These are phyloP conservation scores for Gouania willdenowi DNA, from an alignment of 2,797 vertebrate genomes.

Conservation along the genomic window DNA sequence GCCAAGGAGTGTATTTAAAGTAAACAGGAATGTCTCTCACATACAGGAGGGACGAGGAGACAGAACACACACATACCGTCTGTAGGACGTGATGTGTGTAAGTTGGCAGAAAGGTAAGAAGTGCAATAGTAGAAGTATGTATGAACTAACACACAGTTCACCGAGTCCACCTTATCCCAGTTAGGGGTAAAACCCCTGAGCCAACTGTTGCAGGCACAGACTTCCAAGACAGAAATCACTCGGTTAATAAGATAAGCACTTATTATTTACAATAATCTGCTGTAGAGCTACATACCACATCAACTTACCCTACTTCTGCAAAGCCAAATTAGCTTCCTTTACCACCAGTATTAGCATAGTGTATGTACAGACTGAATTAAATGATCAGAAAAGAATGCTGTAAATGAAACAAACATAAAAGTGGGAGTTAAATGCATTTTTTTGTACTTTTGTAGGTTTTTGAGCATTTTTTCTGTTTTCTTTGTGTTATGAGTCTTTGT, in stretches of 20 bases:
- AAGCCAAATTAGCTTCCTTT: slow-evolving; percentile 20
- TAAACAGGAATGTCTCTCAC: slow-evolving; percentile 32
- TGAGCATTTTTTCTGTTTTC: too few relatives aligned
- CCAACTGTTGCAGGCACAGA: slow-evolving; percentile 18
- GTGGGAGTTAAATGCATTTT: too few relatives aligned
- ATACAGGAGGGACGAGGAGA: slow-evolving; percentile 26
- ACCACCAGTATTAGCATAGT: slow-evolving; percentile 21
- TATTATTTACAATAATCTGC: slow-evolving; percentile 40
- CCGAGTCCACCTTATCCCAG: slow-evolving; percentile 20
- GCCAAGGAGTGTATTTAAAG: slow-evolving; percentile 27
- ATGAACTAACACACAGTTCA: slow-evolving; percentile 24
- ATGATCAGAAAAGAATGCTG: neutral
- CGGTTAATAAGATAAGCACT: slow-evolving; percentile 41
- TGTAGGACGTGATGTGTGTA: slow-evolving; percentile 25
- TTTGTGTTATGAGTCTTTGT: too few relatives aligned
- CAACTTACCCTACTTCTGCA: slow-evolving; percentile 33
- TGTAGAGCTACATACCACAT: slow-evolving; percentile 31
- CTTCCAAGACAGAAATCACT: slow-evolving; percentile 47
- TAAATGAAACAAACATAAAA: neutral
- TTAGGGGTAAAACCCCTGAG: slow-evolving; percentile 12
- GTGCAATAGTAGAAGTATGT: slow-evolving; percentile 18
- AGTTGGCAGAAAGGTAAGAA: slow-evolving; percentile 30
- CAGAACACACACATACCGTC: slow-evolving; percentile 43
- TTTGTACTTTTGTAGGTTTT: too few relatives aligned
- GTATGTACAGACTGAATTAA: slow-evolving; percentile 4